Evolutionary conservation across 2,888 invertebrate genomes (phyloP).

Genomic region (Cryptops parisi): DNA sequence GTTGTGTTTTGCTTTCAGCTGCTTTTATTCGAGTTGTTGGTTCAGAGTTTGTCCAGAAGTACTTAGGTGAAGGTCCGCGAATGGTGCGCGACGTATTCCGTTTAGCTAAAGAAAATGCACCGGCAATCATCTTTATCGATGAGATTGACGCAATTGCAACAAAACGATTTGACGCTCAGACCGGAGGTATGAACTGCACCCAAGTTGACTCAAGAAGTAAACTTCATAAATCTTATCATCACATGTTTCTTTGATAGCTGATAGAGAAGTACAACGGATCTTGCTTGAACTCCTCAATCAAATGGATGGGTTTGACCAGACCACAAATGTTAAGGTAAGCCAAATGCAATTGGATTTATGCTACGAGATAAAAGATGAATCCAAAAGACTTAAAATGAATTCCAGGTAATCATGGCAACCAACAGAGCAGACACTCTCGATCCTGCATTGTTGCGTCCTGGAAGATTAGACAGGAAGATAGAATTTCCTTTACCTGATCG

Average conservation of each 20-base stretch:
- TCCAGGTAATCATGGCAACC: conserved; percentile 77
- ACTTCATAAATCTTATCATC: neutral
- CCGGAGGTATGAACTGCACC: conserved; percentile 43
- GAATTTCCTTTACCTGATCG: conserved; percentile 96
- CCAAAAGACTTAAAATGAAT: too few relatives aligned
- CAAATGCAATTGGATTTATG: too few relatives aligned
- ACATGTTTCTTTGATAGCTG: conserved; percentile 43
- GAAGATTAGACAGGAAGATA: conserved; percentile 94
- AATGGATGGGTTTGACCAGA: conserved; percentile 99
- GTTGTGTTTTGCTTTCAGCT: conserved; percentile 39
- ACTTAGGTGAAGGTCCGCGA: conserved; percentile 94
- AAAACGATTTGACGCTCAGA: conserved; percentile 96
- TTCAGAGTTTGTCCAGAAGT: conserved; percentile 99
- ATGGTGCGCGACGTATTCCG: conserved; percentile 99
- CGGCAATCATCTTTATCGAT: conserved; percentile 99
- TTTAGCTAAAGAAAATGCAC: conserved; percentile 96
- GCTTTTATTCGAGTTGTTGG: conserved; percentile 98
- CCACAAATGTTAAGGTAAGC: conserved; percentile 91
- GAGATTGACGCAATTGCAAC: conserved; percentile 99
- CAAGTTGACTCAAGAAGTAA: neutral
- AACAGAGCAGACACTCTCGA: conserved; percentile 96
- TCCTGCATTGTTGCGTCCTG: conserved; percentile 89
- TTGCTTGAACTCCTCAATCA: conserved; percentile 92
- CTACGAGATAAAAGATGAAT: too few relatives aligned
- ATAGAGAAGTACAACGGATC: conserved; percentile 96